These are phyloP conservation scores for Pheosia gnoma DNA, from an alignment of 2,888 invertebrate species.

Conservation along the genomic window DNA sequence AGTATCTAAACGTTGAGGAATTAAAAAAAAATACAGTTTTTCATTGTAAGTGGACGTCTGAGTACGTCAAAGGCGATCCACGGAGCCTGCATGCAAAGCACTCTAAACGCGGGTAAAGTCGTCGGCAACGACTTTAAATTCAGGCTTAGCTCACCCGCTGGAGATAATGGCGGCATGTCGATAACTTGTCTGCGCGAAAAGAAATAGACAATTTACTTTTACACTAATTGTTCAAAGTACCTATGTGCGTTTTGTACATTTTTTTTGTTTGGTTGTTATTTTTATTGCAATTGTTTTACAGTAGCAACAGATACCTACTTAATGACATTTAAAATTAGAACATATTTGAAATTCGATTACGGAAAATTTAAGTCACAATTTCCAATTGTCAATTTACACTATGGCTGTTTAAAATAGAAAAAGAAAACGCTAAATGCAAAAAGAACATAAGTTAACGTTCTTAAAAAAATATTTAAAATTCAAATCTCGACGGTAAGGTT, in stretches of 20 bases:
- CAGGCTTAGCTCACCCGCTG: slow-evolving; percentile 41
- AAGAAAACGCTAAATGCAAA: not conserved
- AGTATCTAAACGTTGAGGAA: slow-evolving; percentile 53
- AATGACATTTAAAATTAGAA: too few relatives aligned
- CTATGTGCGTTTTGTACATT: not conserved
- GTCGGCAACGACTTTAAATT: slow-evolving; percentile 59
- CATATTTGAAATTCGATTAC: too few relatives aligned
- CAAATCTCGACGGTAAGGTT: not conserved
- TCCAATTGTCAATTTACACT: too few relatives aligned
- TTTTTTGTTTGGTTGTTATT: too few relatives aligned
- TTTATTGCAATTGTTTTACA: too few relatives aligned
- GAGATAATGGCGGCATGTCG: slow-evolving; percentile 41
- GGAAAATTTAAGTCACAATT: too few relatives aligned
- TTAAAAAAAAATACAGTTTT: slow-evolving; percentile 62
- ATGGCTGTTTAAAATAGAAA: too few relatives aligned
- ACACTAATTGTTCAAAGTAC: slow-evolving; percentile 16
- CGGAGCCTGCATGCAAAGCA: slow-evolving; percentile 58
- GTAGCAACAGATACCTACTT: too few relatives aligned
- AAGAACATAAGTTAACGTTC: not conserved
- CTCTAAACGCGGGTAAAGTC: slow-evolving; percentile 56
- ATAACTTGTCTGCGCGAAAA: slow-evolving; percentile 41
- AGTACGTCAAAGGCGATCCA: slow-evolving; percentile 65
- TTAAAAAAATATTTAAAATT: not conserved
- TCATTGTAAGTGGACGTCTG: slow-evolving; percentile 71
- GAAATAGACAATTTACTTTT: slow-evolving; percentile 28